Base-by-base conservation (phyloP, 2,797 vertebrate genomes). In the Antennarius maculatus region DNA sequence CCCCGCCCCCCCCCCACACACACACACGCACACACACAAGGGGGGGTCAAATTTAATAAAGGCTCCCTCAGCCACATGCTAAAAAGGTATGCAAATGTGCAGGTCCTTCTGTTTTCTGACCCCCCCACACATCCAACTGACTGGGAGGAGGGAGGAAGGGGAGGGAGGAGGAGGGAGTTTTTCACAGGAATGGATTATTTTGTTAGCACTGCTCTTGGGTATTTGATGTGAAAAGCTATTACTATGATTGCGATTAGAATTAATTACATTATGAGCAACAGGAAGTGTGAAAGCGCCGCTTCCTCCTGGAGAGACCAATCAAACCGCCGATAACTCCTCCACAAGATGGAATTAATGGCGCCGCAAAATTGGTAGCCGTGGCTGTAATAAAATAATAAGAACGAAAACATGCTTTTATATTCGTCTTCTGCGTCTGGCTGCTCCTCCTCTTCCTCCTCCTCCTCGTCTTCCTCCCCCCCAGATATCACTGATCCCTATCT, bases 51-150 rank as follows among this genome's bases (percentile, higher is more conserved):
- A 86, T 91, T 89, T 86, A 88, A 89, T 89, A 92, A 91, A 89
- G 75, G 81, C 84, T 86, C 84, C 80, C 80, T 86, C 84, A 76
- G 80, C 84, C 90, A 88, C 89, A 90, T 83, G 85, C 88, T 91
- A 92, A 92, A 92, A 91, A 89, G 84, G 83, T 88, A 90, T 89
- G 86, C 89, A 91, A 91, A 92, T 90, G 71, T 69, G 77, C 84
- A 76, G 78, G 81, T 84, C 91, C 89, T 88, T 91, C 88, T 89
- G 88, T 85, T 91, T 86, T 83, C 79, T 74, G 69, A 76, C 31
- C 18, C n/a, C 16, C 23, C 7, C 49, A n/a, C 57, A 37, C 47
- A 43, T 52, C 71, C 78, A 87, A 81, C 77, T 61, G 80, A 81
- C 86, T 81, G 80, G 17, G 4, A 79, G 60, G 52, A 66, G 68